Percentiles rank a stretch among this genome's conserved stretches.
Evolutionary conservation across 2,888 invertebrate species (phyloP).

Genomic region (Linyphia triangularis): DNA sequence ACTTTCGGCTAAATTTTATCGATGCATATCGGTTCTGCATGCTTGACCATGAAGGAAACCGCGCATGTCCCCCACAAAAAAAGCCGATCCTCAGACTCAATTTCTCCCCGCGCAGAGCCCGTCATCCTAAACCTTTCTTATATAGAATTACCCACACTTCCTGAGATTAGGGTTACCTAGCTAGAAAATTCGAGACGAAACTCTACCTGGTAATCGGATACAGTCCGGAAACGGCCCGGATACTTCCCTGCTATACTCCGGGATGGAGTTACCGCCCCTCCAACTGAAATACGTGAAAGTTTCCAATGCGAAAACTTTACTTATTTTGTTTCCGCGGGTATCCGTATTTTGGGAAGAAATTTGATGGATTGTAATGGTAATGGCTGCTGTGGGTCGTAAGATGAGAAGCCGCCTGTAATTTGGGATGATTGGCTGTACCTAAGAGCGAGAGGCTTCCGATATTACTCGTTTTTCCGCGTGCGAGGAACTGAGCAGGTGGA

Average conservation of each 20-base stretch:
- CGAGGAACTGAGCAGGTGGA: neutral
- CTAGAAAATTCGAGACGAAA: constrained; percentile 45
- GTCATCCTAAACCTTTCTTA: constrained; percentile 59
- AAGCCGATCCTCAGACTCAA: constrained; percentile 11
- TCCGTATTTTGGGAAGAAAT: constrained; percentile 29
- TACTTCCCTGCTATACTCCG: constrained; percentile 19
- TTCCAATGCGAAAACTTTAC: constrained; percentile 7
- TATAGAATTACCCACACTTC: constrained; percentile 70
- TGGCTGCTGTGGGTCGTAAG: neutral
- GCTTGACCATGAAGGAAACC: constrained; percentile 18
- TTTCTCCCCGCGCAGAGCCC: neutral
- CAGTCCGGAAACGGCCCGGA: constrained; percentile 56
- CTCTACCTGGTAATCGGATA: constrained; percentile 65
- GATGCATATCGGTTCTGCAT: constrained; percentile 28
- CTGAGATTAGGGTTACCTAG: constrained; percentile 58
- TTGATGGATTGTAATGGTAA: constrained; percentile 54
- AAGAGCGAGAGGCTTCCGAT: constrained; percentile 7
- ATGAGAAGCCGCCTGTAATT: constrained; percentile 12
- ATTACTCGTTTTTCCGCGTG: neutral
- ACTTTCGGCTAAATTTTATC: too few species aligned
- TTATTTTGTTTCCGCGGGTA: constrained; percentile 24
- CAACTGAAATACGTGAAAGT: too few species aligned
- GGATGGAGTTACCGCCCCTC: constrained; percentile 34
- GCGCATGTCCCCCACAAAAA: too few species aligned
- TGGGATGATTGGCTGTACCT: constrained; percentile 5